Evolutionary conservation across 2,797 vertebrate genomes (phyloP), one percentile per base, ranked within the genome.

Genomic region (Phalanger gymnotis): DNA sequence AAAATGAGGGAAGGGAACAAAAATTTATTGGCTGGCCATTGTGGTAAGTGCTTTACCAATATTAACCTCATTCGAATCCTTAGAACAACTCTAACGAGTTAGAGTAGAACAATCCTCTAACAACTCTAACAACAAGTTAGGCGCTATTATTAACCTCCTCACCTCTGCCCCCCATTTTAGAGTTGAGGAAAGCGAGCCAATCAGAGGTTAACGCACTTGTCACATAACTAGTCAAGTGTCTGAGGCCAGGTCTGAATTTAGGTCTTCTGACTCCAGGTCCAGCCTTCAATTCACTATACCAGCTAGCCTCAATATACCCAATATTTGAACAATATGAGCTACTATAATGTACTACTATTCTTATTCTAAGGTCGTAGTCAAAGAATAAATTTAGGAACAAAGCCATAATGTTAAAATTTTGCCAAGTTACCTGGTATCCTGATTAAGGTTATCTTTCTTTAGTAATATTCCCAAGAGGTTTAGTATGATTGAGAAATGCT

Each of bases 401-500:
- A 87, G 3, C 54, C 91, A 87, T 87, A 52, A 16, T 90, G 66
- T 25, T 47, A 61, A 94, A 96, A 12, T 31, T 91, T 87, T 5
- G 12, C 34, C 96, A 54, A 57, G 4, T 98, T 99, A 99, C 99
- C 99, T 99, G 97, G 99, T 99, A 96, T 99, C 99, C 0, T 99
- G 98, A 98, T 99, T 99, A 94, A 99, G 99, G 94, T 99, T 99
- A 98, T 99, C 99, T 97, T 99, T 99, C 95, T 98, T 99, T 96
- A 99, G 98, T 97, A 99, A 98, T 94, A 98, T 98, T 94, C 99
- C 99, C 98, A 99, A 97, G 95, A 99, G 99, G 98, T 99, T 99
- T 53, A 99, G 98, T 97, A 99, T 99, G 25, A 99, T 99, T 98
- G 99, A 99, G 97, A 99, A 99, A 98, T 99, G 99, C 97, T 99